Base-by-base conservation (phyloP, 2,888 invertebrate species). In the Drosophila meridiana region DNA sequence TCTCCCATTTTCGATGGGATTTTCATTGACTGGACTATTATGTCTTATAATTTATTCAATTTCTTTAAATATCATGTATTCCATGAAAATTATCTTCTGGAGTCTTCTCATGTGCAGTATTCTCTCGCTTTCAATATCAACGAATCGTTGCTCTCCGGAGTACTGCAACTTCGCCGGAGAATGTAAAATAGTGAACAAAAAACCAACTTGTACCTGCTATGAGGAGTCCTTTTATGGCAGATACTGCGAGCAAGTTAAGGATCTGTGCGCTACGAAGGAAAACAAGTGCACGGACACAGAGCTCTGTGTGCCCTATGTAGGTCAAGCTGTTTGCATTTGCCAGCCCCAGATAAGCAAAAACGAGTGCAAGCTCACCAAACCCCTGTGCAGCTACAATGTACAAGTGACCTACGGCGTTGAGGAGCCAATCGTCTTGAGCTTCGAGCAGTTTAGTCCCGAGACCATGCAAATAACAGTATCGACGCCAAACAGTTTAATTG, bases 161-260 rank as follows among this genome's bases (percentile, higher is more conserved):
- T 78, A 73, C 47, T 78, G 77, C 30, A 77, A 77, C 34, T 60
- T 53, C 63, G 77, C 77, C 9, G 78, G 77, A 20, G 77, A 63
- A 5, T 77, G 76, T 20, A 34, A 8, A 7, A 26, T 77, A 8
- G 34, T 73, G 2, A 28, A 8, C 0, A 30, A 14, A 0, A 63
- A 61, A 11, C 77, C 77, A 5, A 62, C 4, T 11, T 77, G 77
- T 32, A 61, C 26, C 13, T 78, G 77, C 45, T 77, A 69, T 43
- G 38, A 3, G 14, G 78, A 77, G 20, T 28, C 73, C n/a, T 77
- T 77, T 47, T 13, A 66, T 4, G 78, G 78, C 4, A 34, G 60
- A 53, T 77, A 66, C 53, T 77, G 77, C 61, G 78, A 77, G 48
- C n/a, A 20, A 32, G 53, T 77, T 0, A 77, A n/a, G 36, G n/a